Conservation (phyloP, 2,888 invertebrate species). For the Drosophila rellima region DNA sequence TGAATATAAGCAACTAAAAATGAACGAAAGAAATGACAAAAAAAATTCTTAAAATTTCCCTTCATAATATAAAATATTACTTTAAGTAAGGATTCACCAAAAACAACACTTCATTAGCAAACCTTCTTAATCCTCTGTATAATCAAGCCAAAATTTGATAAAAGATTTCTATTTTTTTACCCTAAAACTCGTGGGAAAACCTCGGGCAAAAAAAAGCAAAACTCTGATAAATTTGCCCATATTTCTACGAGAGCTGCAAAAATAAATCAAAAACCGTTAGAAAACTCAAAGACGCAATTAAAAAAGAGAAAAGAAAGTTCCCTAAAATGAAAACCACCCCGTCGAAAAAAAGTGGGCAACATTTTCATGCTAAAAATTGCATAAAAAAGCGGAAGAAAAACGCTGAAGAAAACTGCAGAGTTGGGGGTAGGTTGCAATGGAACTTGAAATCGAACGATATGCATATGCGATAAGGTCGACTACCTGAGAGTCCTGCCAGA, state of each 20-base stretch:
- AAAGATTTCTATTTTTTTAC: constrained; percentile 21
- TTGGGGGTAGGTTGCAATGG: constrained; percentile 50
- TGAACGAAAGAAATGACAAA: not conserved
- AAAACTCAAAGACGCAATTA: constrained; percentile 49
- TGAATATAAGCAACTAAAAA: not conserved
- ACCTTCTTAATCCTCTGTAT: not conserved
- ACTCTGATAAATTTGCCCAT: constrained; percentile 7
- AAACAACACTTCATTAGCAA: constrained; percentile 1
- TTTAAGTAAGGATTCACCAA: not conserved
- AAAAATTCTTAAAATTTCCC: not conserved
- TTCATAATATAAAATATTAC: not conserved
- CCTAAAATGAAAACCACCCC: constrained; percentile 54
- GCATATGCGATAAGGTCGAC: constrained; percentile 58
- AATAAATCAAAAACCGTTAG: constrained; percentile 59
- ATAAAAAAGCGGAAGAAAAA: constrained; percentile 66
- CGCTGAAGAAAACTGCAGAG: constrained; percentile 50
- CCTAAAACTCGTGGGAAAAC: constrained; percentile 67
- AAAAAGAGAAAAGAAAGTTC: constrained; percentile 44
- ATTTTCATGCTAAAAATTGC: constrained; percentile 78
- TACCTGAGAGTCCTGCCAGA: constrained; percentile 69
- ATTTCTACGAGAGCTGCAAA: constrained; percentile 32
- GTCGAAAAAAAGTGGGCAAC: constrained; percentile 33
- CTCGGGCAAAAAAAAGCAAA: constrained; percentile 41
- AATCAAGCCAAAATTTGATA: constrained; percentile 4
- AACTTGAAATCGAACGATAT: constrained; percentile 52